Percentiles rank a stretch among this genome's conserved stretches.
phyloP scores from a whole-genome alignment of 2,888 invertebrate species.

The Pseudolycoriella hygida region DNA sequence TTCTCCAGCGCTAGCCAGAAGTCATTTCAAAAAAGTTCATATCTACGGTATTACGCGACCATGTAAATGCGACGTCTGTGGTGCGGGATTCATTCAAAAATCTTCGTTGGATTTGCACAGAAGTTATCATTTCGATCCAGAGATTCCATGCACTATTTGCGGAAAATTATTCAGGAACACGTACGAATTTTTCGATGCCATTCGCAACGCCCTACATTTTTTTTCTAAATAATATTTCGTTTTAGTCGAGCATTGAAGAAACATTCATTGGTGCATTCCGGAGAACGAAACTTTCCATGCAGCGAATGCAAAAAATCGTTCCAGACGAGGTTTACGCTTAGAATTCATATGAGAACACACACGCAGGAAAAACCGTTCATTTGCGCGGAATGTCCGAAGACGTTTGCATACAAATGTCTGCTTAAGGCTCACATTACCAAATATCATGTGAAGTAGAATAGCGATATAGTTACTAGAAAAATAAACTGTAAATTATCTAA shows the following conservation, averaged over 20 bases:
- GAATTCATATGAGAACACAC: slow-evolving; percentile 6
- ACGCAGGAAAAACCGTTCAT: slow-evolving; percentile 8
- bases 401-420: slow-evolving; percentile 6
- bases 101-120: slow-evolving; percentile 5
- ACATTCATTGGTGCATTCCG: slow-evolving; percentile 4
- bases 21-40: neutral
- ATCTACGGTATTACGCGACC: neutral
- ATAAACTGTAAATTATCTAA: too few species aligned
- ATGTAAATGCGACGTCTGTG: slow-evolving; percentile 1
- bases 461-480: too few species aligned
- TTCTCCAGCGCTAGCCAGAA: neutral
- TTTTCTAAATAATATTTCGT: too few species aligned
- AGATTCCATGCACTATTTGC: slow-evolving; percentile 7
- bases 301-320: slow-evolving; percentile 5
- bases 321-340: slow-evolving; percentile 3
- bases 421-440: slow-evolving; percentile 6
- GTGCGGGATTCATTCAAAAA: slow-evolving; percentile 2
- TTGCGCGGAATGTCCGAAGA: slow-evolving; percentile 3
- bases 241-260: neutral
- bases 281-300: slow-evolving; percentile 3
- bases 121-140: slow-evolving; percentile 7
- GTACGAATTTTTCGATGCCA: neutral
- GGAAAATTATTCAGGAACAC: slow-evolving; percentile 5
- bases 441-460: slow-evolving; percentile 2
- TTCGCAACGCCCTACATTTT: too few species aligned